These are phyloP conservation scores for Magallana angulata DNA, from an alignment of 1,140 invertebrate species.

Conservation along the genomic window DNA sequence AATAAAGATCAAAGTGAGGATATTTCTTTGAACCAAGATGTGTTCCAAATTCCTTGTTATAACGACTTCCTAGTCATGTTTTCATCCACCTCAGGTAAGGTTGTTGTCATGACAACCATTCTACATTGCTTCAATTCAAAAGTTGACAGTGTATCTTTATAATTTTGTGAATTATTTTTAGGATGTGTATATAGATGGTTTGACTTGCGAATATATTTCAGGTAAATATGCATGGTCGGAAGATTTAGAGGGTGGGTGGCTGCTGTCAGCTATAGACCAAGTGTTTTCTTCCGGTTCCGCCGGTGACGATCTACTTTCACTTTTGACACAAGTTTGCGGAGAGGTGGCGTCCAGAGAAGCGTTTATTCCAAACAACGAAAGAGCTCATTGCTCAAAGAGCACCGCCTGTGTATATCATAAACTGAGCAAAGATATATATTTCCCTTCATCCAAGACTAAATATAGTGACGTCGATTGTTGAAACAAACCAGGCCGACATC, in stretches of 20 bases:
- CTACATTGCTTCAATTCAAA: too few relatives aligned
- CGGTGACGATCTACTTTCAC: slow-evolving; percentile 33
- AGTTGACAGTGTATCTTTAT: too few relatives aligned
- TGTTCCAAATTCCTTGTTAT: slow-evolving; percentile 44
- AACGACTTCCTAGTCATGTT: slow-evolving; percentile 55
- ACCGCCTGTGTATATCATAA: slow-evolving; percentile 48
- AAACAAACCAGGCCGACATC: too few relatives aligned
- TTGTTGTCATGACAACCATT: background rate
- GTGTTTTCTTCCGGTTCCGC: slow-evolving; percentile 21
- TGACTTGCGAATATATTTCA: slow-evolving; percentile 1
- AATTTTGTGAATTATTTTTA: too few relatives aligned
- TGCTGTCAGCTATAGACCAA: slow-evolving; percentile 43
- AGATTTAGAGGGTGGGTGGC: slow-evolving; percentile 51
- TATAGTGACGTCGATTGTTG: too few relatives aligned
- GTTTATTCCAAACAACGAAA: background rate
- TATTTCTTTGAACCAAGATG: background rate
- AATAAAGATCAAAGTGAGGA: background rate
- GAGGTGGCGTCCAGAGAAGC: slow-evolving; percentile 43
- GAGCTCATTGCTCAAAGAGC: slow-evolving; percentile 34
- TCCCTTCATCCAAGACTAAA: background rate
- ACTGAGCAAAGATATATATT: slow-evolving; percentile 48
- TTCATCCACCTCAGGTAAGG: slow-evolving; percentile 45
- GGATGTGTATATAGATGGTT: too few relatives aligned
- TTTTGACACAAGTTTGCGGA: slow-evolving; percentile 46
- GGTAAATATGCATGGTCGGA: slow-evolving; percentile 54